Percentiles rank a stretch among this genome's conserved stretches.
phyloP scores from a whole-genome alignment of 2,797 vertebrate species.

The Cossypha polioptera region DNA sequence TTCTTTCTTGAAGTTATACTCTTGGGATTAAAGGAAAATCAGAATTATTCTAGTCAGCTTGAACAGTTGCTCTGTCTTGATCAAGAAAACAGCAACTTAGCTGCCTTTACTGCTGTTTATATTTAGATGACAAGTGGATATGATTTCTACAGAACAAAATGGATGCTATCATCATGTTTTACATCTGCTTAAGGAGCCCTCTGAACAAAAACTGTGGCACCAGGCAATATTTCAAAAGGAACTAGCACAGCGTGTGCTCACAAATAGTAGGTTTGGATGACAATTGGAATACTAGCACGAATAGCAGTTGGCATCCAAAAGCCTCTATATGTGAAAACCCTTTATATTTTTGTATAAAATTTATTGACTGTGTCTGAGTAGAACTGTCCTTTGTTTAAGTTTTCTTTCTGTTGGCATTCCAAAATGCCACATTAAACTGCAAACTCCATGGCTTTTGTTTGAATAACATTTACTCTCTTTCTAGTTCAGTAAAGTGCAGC shows the following conservation, averaged over 20 bases:
- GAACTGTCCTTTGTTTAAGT: not conserved
- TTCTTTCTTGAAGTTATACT: not conserved
- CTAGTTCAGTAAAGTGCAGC: not conserved
- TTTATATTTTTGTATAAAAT: not conserved
- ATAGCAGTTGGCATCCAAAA: not conserved
- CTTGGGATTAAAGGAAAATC: not conserved
- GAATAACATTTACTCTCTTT: not conserved
- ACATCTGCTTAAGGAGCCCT: not conserved
- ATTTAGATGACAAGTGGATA: not conserved
- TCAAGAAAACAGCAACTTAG: not conserved
- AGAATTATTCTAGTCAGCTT: not conserved
- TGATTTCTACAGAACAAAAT: not conserved
- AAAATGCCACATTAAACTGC: not conserved
- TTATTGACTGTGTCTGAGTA: not conserved
- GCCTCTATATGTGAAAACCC: not conserved
- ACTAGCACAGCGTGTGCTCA: not conserved
- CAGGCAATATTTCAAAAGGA: not conserved
- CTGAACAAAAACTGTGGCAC: not conserved
- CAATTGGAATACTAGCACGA: not conserved
- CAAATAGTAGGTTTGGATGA: not conserved
- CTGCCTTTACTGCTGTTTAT: not conserved
- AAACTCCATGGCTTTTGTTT: not conserved
- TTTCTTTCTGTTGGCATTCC: not conserved
- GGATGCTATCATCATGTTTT: not conserved
- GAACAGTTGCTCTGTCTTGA: not conserved